These are phyloP conservation scores for Gastrophysa polygoni DNA, from an alignment of 2,888 invertebrate species.

Conservation along the genomic window DNA sequence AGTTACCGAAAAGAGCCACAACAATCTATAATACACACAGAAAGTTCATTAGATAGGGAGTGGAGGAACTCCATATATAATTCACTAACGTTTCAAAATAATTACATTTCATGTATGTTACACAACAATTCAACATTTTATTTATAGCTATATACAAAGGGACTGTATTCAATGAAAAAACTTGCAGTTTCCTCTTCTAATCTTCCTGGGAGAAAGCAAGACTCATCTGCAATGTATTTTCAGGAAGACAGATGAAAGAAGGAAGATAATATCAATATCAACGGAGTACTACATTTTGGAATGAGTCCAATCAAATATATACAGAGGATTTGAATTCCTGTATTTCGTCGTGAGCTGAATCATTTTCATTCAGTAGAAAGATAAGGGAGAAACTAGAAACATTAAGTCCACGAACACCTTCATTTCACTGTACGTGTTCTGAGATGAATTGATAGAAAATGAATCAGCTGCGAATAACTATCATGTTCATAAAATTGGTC, in stretches of 20 bases:
- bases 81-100: not conserved
- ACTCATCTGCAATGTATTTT: constrained; percentile 26
- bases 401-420: too few species aligned
- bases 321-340: constrained; percentile 23
- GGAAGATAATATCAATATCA: constrained; percentile 32
- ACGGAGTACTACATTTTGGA: constrained; percentile 27
- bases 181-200: constrained; percentile 4
- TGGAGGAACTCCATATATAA: not conserved
- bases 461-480: too few species aligned
- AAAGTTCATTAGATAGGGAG: constrained; percentile 18
- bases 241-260: constrained; percentile 19
- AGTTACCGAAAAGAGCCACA: too few species aligned
- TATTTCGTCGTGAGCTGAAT: constrained; percentile 15
- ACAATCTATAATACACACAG: too few species aligned
- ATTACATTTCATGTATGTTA: constrained; percentile 41
- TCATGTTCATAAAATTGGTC: too few species aligned
- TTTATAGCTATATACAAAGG: constrained; percentile 55
- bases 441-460: too few species aligned
- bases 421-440: too few species aligned
- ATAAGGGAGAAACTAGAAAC: too few species aligned
- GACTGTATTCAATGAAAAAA: constrained; percentile 23
- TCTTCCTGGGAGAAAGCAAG: not conserved
- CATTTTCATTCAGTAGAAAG: not conserved
- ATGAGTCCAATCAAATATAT: constrained; percentile 32
- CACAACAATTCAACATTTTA: constrained; percentile 55